Conservation (phyloP, 1,140 invertebrate genomes). For the Drosophila ironensis region DNA sequence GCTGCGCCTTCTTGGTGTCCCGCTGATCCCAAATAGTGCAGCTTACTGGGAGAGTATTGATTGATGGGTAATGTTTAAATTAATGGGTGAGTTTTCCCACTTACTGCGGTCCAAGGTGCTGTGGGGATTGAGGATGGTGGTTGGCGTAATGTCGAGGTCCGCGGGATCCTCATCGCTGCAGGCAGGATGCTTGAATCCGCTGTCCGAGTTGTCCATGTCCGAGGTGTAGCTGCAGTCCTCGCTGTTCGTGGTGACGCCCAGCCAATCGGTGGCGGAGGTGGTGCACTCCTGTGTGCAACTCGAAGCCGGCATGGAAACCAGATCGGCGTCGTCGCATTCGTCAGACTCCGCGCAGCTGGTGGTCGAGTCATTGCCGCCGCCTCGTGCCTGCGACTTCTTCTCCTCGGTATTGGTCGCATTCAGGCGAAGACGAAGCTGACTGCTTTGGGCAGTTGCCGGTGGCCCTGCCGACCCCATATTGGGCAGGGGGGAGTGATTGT, state of each 20-base stretch:
- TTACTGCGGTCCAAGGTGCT: constrained; percentile 89
- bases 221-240: constrained; percentile 92
- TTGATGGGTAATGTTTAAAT: neutral
- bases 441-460: constrained; percentile 13
- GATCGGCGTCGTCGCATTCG: constrained; percentile 84
- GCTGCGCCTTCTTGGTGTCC: constrained; percentile 94
- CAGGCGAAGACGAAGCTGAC: constrained; percentile 64
- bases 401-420: constrained; percentile 33
- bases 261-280: constrained; percentile 91
- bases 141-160: constrained; percentile 89
- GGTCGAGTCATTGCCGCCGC: constrained; percentile 39
- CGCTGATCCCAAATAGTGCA: constrained; percentile 96
- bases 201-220: constrained; percentile 86
- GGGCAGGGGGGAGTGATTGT: constrained; percentile 70
- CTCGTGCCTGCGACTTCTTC: constrained; percentile 11
- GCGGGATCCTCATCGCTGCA: constrained; percentile 82
- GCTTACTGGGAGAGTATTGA: constrained; percentile 85
- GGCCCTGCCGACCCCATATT: constrained; percentile 8
- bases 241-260: constrained; percentile 92
- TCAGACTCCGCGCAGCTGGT: constrained; percentile 83
- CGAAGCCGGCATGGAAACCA: constrained; percentile 82
- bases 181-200: constrained; percentile 79
- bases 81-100: too few relatives aligned
- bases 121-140: constrained; percentile 88
- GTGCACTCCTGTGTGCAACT: constrained; percentile 70